A percentile compares a stretch with the other conserved stretches of the same genome.
Evolutionary conservation across 35 echinoderm and acorn worm genomes (phyloP).

Genomic region (Stichopus chloronotus): DNA sequence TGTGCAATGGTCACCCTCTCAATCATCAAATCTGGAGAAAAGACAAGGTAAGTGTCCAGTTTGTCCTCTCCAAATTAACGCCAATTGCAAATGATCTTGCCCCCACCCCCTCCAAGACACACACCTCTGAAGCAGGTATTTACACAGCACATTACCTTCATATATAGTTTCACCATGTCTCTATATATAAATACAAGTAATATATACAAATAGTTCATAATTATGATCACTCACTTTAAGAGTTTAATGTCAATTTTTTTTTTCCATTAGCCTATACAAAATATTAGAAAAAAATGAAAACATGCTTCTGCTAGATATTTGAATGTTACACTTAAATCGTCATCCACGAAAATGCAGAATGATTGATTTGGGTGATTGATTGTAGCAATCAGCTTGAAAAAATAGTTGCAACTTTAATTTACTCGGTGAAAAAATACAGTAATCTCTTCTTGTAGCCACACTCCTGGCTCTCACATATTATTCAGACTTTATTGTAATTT

Average conservation of each 20-base stretch:
- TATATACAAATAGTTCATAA: conserved; percentile 1
- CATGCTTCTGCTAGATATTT: background rate
- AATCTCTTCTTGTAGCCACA: background rate
- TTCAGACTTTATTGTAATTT: no score
- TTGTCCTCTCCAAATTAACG: no score
- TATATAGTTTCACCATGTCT: conserved; percentile 11
- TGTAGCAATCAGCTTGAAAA: background rate
- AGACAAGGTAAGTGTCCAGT: no score
- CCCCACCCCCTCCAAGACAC: no score
- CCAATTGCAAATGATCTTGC: no score
- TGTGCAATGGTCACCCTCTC: no score
- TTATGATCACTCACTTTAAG: background rate
- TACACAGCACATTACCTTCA: background rate
- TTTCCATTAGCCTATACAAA: background rate
- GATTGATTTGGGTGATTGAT: background rate
- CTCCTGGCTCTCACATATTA: no score
- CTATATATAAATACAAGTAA: conserved; percentile 16
- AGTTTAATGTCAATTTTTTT: background rate
- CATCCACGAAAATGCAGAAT: background rate
- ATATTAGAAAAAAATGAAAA: background rate
- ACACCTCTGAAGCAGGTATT: background rate
- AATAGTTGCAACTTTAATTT: background rate
- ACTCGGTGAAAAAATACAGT: background rate
- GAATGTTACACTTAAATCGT: background rate
- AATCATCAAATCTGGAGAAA: no score